These are phyloP conservation scores for Thysanoteuthis rhombus DNA, from an alignment of 2,888 invertebrate species.

Conservation along the genomic window DNA sequence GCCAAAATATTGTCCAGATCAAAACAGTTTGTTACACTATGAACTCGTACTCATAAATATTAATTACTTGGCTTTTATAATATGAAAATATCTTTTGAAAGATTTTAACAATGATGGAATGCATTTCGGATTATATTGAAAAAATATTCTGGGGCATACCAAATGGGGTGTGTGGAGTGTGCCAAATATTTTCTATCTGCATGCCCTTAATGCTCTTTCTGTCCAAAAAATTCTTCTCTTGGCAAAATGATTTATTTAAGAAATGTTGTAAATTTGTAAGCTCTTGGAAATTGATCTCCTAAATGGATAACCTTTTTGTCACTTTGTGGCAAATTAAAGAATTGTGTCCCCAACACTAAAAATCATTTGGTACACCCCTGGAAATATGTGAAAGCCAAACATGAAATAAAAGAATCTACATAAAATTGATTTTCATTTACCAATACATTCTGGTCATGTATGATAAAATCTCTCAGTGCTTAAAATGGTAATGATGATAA, in stretches of 20 bases:
- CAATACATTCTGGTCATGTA: background rate
- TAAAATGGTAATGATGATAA: background rate
- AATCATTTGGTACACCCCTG: too few relatives aligned
- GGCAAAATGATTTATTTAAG: too few relatives aligned
- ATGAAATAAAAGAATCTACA: background rate
- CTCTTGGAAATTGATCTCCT: too few relatives aligned
- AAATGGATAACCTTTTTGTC: too few relatives aligned
- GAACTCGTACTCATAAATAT: background rate
- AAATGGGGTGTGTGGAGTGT: too few relatives aligned
- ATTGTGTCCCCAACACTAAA: too few relatives aligned
- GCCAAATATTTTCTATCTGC: too few relatives aligned
- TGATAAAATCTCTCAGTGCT: background rate
- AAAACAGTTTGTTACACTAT: background rate
- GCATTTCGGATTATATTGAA: background rate
- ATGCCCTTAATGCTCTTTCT: too few relatives aligned
- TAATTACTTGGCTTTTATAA: background rate
- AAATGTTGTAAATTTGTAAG: too few relatives aligned
- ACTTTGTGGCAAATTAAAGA: too few relatives aligned
- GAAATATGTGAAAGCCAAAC: background rate
- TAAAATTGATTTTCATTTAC: background rate
- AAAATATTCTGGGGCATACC: too few relatives aligned
- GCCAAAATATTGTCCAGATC: background rate
- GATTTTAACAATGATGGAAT: background rate
- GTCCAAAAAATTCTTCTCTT: too few relatives aligned
- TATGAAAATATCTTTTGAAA: background rate